These are phyloP conservation scores for Charina bottae DNA, from an alignment of 2,113 vertebrate species.

Conservation along the genomic window DNA sequence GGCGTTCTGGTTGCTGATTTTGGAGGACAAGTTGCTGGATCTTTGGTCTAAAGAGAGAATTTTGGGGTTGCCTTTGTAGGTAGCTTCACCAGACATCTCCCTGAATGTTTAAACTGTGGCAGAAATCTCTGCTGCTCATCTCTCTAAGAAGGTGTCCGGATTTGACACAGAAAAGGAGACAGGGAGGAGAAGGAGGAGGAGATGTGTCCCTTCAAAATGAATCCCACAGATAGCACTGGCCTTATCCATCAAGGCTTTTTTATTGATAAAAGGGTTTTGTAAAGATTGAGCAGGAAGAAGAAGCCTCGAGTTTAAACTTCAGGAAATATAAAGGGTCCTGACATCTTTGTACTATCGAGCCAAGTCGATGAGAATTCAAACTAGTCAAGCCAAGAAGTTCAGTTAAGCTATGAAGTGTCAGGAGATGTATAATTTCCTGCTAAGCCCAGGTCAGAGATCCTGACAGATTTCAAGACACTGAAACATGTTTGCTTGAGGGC, in stretches of 20 bases:
- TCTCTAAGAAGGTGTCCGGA: background rate
- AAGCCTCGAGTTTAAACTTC: background rate
- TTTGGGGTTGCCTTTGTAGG: too few species aligned
- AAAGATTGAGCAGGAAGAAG: background rate
- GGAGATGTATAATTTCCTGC: background rate
- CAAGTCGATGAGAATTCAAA: background rate
- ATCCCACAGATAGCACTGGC: background rate
- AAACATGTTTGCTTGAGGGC: background rate
- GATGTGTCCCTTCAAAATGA: background rate
- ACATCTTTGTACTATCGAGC: background rate
- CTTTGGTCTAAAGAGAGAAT: background rate
- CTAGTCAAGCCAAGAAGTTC: background rate
- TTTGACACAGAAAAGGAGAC: too few species aligned
- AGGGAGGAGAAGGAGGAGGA: background rate
- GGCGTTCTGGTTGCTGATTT: background rate
- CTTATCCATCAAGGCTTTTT: background rate
- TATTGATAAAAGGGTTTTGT: background rate
- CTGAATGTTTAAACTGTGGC: background rate
- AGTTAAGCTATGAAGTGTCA: background rate
- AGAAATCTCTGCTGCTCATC: background rate
- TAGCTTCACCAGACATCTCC: background rate
- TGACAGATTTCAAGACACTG: background rate
- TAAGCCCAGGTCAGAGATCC: background rate
- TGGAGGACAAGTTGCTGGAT: background rate
- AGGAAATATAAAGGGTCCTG: background rate